Conservation (phyloP, 2,113 vertebrate genomes). For the Propithecus coquereli region DNA sequence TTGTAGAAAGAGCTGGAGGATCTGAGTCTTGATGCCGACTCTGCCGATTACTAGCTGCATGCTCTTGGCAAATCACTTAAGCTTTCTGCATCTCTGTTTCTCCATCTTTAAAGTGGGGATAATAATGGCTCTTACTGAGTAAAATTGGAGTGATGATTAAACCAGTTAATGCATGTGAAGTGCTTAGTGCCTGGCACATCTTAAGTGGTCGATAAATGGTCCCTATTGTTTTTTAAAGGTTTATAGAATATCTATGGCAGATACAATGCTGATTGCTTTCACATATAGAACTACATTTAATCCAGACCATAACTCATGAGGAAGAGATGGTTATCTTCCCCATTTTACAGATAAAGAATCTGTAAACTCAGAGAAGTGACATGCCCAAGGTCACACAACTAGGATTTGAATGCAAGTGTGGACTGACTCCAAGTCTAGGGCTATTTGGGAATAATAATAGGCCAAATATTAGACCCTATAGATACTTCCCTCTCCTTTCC, state of each 20-base stretch:
- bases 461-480: background rate
- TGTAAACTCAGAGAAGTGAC: constrained; percentile 13
- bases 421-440: background rate
- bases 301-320: background rate
- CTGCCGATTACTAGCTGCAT: background rate
- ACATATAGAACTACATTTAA: background rate
- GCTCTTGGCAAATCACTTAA: constrained; percentile 1
- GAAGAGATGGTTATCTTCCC: background rate
- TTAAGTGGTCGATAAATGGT: background rate
- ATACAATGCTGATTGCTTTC: background rate
- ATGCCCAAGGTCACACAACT: background rate
- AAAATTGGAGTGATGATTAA: background rate
- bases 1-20: constrained; percentile 11
- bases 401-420: background rate
- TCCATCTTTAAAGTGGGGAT: background rate
- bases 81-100: constrained; percentile 23
- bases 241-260: background rate
- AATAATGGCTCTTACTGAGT: background rate
- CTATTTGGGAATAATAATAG: constrained; percentile 9
- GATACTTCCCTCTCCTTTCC: background rate
- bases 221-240: background rate
- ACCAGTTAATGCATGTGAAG: background rate
- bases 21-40: background rate
- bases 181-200: background rate
- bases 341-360: background rate